Conservation (phyloP, 2,888 invertebrate species). For the Pardosa pseudoannulata region DNA sequence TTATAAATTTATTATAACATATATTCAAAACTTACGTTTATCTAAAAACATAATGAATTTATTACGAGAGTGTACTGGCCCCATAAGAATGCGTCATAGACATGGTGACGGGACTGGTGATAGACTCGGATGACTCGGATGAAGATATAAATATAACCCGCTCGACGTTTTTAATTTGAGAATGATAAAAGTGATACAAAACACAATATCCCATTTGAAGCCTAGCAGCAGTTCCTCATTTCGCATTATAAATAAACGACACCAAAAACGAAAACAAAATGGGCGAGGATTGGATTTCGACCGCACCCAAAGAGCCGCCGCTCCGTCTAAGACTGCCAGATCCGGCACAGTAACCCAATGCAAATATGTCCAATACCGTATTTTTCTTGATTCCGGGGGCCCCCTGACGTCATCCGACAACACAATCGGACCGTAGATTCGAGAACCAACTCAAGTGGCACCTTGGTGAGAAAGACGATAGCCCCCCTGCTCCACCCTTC, state of each 20-base stretch:
- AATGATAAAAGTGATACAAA: not conserved
- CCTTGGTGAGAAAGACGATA: slow-evolving; percentile 22
- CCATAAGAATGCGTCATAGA: no score
- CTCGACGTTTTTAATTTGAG: not conserved
- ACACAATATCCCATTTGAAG: not conserved
- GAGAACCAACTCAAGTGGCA: slow-evolving; percentile 6
- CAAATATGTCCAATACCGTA: not conserved
- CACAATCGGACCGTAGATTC: slow-evolving; percentile 13
- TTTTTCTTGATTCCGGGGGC: not conserved
- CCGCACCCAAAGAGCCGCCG: not conserved
- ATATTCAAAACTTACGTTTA: no score
- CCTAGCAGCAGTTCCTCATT: not conserved
- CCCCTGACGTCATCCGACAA: not conserved
- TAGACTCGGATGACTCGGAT: no score
- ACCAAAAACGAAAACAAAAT: not conserved
- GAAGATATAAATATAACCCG: not conserved
- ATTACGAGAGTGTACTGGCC: no score
- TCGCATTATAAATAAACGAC: slow-evolving; percentile 6
- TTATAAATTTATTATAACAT: no score
- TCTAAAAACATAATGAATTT: no score
- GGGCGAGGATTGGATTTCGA: not conserved
- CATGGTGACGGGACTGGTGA: no score
- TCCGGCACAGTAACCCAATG: not conserved
- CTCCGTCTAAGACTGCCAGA: not conserved
- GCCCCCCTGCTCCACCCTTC: slow-evolving; percentile 16